phyloP scores from a whole-genome alignment of 2,113 vertebrate genomes.

The Catharus fuscescens region DNA sequence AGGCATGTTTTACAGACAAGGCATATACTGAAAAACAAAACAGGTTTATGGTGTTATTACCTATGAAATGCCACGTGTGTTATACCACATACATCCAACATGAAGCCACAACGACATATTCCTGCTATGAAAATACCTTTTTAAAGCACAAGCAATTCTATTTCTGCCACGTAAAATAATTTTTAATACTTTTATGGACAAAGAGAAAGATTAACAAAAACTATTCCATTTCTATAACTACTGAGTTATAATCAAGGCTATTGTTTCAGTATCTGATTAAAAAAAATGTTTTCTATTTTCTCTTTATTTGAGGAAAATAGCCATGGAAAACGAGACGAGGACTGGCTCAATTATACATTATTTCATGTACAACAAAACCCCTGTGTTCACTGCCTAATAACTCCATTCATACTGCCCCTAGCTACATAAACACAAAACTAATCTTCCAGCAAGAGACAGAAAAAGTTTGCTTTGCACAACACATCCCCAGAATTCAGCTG shows the following conservation, averaged over 20 bases:
- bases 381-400: not conserved
- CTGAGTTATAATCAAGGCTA: slow-evolving; percentile 6
- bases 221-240: not conserved
- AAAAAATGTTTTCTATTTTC: not conserved
- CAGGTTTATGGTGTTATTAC: not conserved
- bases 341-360: not conserved
- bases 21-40: not conserved
- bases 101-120: not conserved
- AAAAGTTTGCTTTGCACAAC: slow-evolving; percentile 13
- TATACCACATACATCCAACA: not conserved
- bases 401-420: not conserved
- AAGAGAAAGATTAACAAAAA: not conserved
- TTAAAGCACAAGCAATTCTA: not conserved
- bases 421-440: slow-evolving; percentile 1
- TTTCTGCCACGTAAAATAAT: not conserved
- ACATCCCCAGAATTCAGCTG: not conserved
- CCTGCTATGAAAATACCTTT: not conserved
- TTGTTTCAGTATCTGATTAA: not conserved
- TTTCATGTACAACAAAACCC: not conserved
- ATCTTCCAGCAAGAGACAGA: not conserved
- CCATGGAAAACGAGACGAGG: not conserved
- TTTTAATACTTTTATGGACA: not conserved
- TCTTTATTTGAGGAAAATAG: slow-evolving; percentile 15
- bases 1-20: not conserved
- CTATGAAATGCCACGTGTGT: not conserved